phyloP scores from a whole-genome alignment of 2,113 vertebrate species.

The Cathartes aura region DNA sequence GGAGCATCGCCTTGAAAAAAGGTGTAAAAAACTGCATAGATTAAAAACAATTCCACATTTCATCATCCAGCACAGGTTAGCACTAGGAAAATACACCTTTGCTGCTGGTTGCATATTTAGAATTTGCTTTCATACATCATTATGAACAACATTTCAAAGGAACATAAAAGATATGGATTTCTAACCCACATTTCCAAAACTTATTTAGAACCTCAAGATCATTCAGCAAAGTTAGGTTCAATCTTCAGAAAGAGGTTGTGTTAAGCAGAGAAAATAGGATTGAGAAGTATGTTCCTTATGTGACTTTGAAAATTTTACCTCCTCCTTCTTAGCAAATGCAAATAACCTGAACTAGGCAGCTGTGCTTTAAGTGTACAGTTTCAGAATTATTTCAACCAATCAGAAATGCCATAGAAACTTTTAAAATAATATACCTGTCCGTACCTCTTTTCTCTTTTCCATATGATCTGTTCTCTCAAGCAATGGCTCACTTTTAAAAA shows the following conservation, averaged over 20 bases:
- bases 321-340: background rate
- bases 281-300: background rate
- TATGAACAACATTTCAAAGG: background rate
- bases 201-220: background rate
- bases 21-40: background rate
- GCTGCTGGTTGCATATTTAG: background rate
- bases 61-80: background rate
- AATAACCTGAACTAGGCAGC: background rate
- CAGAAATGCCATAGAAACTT: background rate
- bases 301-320: background rate
- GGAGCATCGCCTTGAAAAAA: background rate
- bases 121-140: background rate
- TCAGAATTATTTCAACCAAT: background rate
- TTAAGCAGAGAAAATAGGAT: background rate
- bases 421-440: background rate
- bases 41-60: background rate
- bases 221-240: background rate
- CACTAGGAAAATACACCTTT: background rate
- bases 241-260: background rate
- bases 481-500: background rate
- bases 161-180: background rate
- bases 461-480: background rate
- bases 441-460: background rate
- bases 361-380: background rate
- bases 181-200: background rate